phyloP scores from a whole-genome alignment of 1,140 invertebrate species.

The Drosophila ananassae region DNA sequence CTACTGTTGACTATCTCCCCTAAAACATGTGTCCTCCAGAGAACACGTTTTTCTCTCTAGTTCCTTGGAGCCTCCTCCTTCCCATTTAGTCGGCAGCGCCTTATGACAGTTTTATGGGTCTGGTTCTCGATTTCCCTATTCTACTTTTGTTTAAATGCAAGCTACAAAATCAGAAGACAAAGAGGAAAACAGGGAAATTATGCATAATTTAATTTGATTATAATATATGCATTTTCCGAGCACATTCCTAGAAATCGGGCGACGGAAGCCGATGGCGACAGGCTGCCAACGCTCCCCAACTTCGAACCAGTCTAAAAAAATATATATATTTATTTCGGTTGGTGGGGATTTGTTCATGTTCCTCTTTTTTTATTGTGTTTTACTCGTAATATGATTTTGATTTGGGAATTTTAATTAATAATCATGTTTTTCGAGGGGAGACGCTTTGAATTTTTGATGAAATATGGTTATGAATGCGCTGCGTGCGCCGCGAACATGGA shows the following conservation, averaged over 20 bases:
- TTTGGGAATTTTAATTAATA: slow-evolving; percentile 78
- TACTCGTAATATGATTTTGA: slow-evolving; percentile 77
- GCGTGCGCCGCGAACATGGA: slow-evolving; percentile 42
- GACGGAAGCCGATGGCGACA: slow-evolving; percentile 69
- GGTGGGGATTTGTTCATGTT: slow-evolving; percentile 62
- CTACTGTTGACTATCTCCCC: slow-evolving; percentile 6
- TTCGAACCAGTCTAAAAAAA: slow-evolving; percentile 5
- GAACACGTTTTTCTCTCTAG: slow-evolving; percentile 26
- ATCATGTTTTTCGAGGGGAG: slow-evolving; percentile 48
- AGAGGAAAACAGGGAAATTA: slow-evolving; percentile 56
- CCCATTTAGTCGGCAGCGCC: slow-evolving; percentile 54
- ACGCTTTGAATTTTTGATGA: slow-evolving; percentile 55
- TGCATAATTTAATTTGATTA: slow-evolving; percentile 71
- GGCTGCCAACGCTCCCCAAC: slow-evolving; percentile 33
- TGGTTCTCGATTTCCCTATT: slow-evolving; percentile 15
- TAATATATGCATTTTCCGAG: slow-evolving; percentile 71
- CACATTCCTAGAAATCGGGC: slow-evolving; percentile 63
- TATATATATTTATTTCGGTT: slow-evolving; percentile 16
- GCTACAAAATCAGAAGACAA: slow-evolving; percentile 42
- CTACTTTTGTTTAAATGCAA: slow-evolving; percentile 58
- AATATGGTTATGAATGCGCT: slow-evolving; percentile 49
- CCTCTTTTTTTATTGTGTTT: slow-evolving; percentile 50
- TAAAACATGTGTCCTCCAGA: slow-evolving; percentile 23
- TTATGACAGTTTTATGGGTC: slow-evolving; percentile 72
- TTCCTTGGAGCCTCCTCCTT: slow-evolving; percentile 34